Percentiles rank a stretch among this genome's conserved stretches.
These are phyloP conservation scores for Pegea sp. DNA, from an alignment of 23 tunicate genomes.

Conservation along the genomic window DNA sequence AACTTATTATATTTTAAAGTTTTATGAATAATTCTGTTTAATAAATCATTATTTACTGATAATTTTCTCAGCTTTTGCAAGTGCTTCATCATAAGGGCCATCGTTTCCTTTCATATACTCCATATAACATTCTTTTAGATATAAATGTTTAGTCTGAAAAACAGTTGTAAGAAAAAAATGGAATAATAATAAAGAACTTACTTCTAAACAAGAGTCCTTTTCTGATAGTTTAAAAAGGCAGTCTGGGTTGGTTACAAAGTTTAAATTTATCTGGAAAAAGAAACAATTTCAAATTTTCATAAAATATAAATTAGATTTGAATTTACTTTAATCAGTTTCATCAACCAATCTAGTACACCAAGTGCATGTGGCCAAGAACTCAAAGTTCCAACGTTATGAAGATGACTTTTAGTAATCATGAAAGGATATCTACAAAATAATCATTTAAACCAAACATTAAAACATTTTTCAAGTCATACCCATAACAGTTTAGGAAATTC, in stretches of 20 bases:
- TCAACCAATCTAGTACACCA: conserved; percentile 41
- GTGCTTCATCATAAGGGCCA: conserved; percentile 12
- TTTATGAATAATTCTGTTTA: no score
- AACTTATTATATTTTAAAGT: no score
- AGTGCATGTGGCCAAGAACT: conserved; percentile 72
- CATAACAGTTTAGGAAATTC: conserved; percentile 14
- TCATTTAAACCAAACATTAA: background rate
- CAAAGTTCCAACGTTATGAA: conserved; percentile 67
- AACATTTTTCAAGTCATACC: conserved; percentile 6
- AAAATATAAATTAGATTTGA: background rate
- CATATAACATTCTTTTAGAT: conserved; percentile 1
- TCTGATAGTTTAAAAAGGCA: no score
- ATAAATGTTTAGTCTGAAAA: conserved; percentile 9
- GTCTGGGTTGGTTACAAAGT: no score
- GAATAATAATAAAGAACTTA: conserved; percentile 3
- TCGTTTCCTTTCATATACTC: conserved; percentile 18
- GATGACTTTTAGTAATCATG: conserved; percentile 44
- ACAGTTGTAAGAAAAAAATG: background rate
- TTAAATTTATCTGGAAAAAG: background rate
- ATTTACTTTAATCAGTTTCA: conserved; percentile 21
- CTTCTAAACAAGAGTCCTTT: conserved; percentile 2
- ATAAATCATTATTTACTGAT: no score
- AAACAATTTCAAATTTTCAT: background rate
- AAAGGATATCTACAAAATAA: conserved; percentile 35
- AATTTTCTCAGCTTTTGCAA: no score